A percentile compares a stretch with the other conserved stretches of the same genome.
Conservation (phyloP, 2,797 vertebrate genomes). For the Tympanoctomys barrerae region DNA sequence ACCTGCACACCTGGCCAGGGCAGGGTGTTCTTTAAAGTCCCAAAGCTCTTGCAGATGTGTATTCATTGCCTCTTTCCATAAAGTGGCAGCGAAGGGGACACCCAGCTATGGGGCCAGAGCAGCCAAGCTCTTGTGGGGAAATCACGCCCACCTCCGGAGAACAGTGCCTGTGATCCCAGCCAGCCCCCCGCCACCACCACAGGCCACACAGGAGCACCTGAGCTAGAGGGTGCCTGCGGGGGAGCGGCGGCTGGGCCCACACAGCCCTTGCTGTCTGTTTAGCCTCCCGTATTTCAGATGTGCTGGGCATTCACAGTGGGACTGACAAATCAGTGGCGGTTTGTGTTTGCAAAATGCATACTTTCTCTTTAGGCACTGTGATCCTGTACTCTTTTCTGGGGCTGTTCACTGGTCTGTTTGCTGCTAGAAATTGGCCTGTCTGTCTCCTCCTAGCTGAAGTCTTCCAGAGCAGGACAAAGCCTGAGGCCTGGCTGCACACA, state of each 20-base stretch:
- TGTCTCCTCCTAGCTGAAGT: neutral
- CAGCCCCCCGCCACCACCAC: accelerated
- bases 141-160: accelerated
- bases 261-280: neutral
- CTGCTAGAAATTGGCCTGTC: neutral
- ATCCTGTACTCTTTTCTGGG: neutral
- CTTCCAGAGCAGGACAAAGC: neutral
- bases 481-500: too few species aligned
- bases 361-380: neutral
- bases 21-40: accelerated
- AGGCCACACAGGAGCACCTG: too few species aligned
- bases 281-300: neutral
- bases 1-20: neutral
- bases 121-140: too few species aligned
- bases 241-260: accelerated
- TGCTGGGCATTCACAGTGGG: neutral
- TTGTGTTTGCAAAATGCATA: neutral
- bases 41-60: neutral
- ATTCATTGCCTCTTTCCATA: neutral
- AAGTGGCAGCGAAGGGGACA: neutral
- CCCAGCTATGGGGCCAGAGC: neutral
- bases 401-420: neutral
- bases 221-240: neutral
- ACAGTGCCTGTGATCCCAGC: accelerated
- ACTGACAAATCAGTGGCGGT: too few species aligned